These are phyloP conservation scores for Drosophila bocki DNA, from an alignment of 1,140 invertebrate genomes.

Conservation along the genomic window DNA sequence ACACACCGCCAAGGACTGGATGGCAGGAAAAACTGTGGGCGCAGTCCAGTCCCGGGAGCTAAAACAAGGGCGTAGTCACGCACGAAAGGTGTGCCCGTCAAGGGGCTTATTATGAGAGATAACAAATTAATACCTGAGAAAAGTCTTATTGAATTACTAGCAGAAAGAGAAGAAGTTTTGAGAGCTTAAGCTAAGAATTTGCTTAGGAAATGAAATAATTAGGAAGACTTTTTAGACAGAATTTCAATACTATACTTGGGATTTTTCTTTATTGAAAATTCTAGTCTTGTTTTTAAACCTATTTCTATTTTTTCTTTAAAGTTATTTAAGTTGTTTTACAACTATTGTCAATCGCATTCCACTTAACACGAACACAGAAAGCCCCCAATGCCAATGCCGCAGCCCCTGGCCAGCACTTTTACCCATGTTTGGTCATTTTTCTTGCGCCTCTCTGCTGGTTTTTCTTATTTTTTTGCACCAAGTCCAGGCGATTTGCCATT, in stretches of 20 bases:
- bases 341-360: conserved; percentile 36
- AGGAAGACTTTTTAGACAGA: not conserved
- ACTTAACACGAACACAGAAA: conserved; percentile 16
- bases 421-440: conserved; percentile 66
- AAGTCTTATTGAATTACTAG: conserved; percentile 6
- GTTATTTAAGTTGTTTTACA: conserved; percentile 27
- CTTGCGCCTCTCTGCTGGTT: conserved; percentile 43
- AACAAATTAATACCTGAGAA: conserved; percentile 2
- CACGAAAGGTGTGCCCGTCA: conserved; percentile 6
- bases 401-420: conserved; percentile 51
- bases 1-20: conserved; percentile 59
- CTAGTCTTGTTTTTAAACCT: not conserved
- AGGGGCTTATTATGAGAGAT: conserved; percentile 2
- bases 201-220: no score
- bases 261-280: not conserved
- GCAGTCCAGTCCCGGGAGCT: conserved; percentile 37
- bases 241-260: not conserved
- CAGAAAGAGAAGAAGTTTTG: not conserved
- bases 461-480: not conserved
- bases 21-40: conserved; percentile 58
- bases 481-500: conserved; percentile 47
- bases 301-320: not conserved
- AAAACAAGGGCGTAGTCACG: conserved; percentile 10
- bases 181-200: not conserved
- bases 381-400: conserved; percentile 13